These are phyloP conservation scores for Drosophila ustulata DNA, from an alignment of 2,888 invertebrate genomes.

Conservation along the genomic window DNA sequence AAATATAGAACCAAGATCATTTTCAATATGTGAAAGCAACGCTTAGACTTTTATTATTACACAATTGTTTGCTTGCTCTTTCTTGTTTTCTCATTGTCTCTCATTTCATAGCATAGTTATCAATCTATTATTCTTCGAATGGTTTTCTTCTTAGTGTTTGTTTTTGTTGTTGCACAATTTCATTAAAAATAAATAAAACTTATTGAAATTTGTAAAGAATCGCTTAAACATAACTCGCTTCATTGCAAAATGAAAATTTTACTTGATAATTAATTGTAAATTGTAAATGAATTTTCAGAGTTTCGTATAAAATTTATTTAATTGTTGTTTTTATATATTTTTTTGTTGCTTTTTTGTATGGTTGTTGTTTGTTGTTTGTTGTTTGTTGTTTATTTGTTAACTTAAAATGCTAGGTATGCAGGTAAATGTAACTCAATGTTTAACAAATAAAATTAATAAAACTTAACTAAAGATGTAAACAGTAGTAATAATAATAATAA, in stretches of 20 bases:
- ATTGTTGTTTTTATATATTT: slow-evolving; percentile 27
- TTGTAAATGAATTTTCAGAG: slow-evolving; percentile 34
- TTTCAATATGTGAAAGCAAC: slow-evolving; percentile 68
- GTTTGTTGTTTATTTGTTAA: slow-evolving; percentile 47
- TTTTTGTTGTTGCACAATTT: slow-evolving; percentile 45
- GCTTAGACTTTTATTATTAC: slow-evolving; percentile 73
- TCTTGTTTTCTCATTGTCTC: slow-evolving; percentile 32
- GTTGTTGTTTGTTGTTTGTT: slow-evolving; percentile 35
- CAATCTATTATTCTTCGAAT: slow-evolving; percentile 27
- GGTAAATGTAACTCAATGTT: slow-evolving; percentile 80
- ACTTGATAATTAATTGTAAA: slow-evolving; percentile 9
- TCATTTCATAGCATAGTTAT: slow-evolving; percentile 11
- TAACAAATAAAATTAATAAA: slow-evolving; percentile 72
- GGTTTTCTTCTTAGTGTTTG: slow-evolving; percentile 10
- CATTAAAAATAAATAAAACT: slow-evolving; percentile 71
- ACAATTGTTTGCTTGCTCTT: slow-evolving; percentile 55
- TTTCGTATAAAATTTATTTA: slow-evolving; percentile 56
- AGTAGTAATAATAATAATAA: slow-evolving; percentile 47
- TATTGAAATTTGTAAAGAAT: slow-evolving; percentile 56
- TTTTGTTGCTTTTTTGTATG: slow-evolving; percentile 14
- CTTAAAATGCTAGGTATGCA: slow-evolving; percentile 62
- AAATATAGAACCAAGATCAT: slow-evolving; percentile 24
- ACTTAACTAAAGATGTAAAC: slow-evolving; percentile 73
- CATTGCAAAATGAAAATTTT: slow-evolving; percentile 36
- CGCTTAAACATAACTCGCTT: slow-evolving; percentile 52